A percentile compares a stretch with the other conserved stretches of the same genome.
phyloP scores from a whole-genome alignment of 2,113 vertebrate species.

The Chloropsis hardwickii region DNA sequence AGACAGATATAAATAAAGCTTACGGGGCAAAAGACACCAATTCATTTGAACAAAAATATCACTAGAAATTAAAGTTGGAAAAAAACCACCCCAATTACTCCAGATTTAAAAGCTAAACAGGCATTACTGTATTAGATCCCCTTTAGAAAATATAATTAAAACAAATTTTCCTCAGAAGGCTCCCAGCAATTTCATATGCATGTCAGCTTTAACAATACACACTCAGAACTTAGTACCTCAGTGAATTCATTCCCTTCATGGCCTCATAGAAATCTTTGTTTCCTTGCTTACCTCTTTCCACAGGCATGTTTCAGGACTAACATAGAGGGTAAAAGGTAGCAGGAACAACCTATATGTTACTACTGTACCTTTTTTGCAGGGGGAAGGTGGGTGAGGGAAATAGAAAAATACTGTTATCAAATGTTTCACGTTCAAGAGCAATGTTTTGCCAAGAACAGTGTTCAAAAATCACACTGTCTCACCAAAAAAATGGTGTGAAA shows the following conservation, averaged over 20 bases:
- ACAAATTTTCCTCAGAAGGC: background rate
- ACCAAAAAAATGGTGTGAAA: background rate
- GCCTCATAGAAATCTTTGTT: background rate
- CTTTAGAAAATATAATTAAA: background rate
- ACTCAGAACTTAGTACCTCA: background rate
- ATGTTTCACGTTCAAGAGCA: background rate
- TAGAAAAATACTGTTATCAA: background rate
- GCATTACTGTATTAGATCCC: background rate
- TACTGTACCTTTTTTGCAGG: background rate
- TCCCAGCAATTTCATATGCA: background rate
- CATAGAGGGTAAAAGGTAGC: background rate
- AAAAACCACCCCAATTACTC: background rate
- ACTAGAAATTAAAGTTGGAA: background rate
- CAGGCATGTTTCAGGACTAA: background rate
- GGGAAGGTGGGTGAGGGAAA: background rate
- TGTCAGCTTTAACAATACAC: background rate
- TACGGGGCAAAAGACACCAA: background rate
- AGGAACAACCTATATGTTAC: background rate
- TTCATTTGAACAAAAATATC: background rate
- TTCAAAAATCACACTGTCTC: background rate
- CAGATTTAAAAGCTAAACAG: background rate
- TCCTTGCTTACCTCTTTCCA: background rate
- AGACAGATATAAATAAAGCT: background rate
- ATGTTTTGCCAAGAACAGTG: background rate
- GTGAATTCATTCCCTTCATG: background rate